phyloP scores from a whole-genome alignment of 2,113 vertebrate species.

The Siniperca knerii region DNA sequence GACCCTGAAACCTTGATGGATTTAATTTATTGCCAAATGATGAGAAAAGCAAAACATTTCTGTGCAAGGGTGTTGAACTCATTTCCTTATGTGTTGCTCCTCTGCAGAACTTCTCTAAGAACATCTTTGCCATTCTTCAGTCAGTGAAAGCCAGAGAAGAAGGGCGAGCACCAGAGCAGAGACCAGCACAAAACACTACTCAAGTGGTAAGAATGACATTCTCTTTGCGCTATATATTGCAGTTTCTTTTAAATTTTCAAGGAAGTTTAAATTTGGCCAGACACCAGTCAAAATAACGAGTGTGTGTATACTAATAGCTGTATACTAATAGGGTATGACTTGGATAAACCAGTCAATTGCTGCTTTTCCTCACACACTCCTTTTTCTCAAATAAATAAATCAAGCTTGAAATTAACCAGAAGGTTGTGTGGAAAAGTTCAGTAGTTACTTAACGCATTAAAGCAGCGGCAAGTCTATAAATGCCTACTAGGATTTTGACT shows the following conservation, averaged over 20 bases:
- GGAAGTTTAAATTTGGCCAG: not conserved
- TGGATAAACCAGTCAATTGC: not conserved
- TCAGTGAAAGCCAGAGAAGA: constrained; percentile 99
- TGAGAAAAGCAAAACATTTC: not conserved
- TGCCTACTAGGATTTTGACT: not conserved
- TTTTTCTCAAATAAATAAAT: constrained; percentile 33
- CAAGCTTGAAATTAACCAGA: constrained; percentile 46
- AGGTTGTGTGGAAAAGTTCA: not conserved
- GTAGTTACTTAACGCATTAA: constrained; percentile 10
- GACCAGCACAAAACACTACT: constrained; percentile 92
- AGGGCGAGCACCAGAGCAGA: constrained; percentile 95
- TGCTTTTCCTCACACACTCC: not conserved
- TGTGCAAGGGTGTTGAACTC: not conserved
- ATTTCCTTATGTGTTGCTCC: constrained; percentile 24
- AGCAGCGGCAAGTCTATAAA: not conserved
- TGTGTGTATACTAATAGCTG: not conserved
- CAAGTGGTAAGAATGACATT: constrained; percentile 87
- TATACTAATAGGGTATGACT: not conserved
- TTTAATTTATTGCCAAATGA: not conserved
- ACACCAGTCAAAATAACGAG: not conserved
- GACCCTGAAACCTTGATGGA: not conserved
- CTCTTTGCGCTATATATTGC: not conserved
- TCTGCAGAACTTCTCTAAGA: constrained; percentile 97
- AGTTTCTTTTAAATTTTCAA: not conserved
- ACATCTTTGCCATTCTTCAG: constrained; percentile 99